phyloP scores from a whole-genome alignment of 2,113 vertebrate genomes.

The Halcyon malimbica region DNA sequence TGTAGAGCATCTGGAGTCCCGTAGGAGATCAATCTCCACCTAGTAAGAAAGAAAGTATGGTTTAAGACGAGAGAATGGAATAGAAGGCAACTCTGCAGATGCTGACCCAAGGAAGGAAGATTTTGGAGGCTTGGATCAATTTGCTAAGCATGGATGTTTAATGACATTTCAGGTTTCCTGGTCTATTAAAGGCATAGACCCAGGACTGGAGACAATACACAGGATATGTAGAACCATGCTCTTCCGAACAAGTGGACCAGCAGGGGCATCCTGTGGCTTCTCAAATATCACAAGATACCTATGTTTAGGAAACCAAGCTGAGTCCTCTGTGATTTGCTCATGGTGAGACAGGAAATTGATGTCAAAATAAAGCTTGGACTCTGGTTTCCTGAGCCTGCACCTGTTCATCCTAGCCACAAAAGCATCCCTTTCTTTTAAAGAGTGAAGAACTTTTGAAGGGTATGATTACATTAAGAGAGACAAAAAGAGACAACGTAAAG shows the following conservation, averaged over 20 bases:
- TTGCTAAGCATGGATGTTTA: neutral
- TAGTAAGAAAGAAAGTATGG: neutral
- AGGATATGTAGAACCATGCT: neutral
- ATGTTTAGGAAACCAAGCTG: neutral
- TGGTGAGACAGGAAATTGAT: slow-evolving; percentile 3
- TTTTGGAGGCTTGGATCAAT: neutral
- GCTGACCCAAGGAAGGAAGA: neutral
- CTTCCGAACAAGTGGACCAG: neutral
- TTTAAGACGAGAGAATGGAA: neutral
- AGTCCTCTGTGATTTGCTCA: neutral
- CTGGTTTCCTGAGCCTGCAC: neutral
- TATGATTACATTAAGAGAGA: neutral
- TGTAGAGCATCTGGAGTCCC: neutral
- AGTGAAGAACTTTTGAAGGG: neutral
- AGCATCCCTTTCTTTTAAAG: neutral
- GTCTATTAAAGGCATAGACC: neutral
- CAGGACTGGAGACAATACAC: neutral
- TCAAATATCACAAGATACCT: neutral
- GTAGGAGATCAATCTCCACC: neutral
- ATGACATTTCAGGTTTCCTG: neutral
- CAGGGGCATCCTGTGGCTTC: neutral
- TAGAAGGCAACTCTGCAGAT: neutral
- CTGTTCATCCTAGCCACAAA: neutral
- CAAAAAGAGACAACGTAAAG: neutral
- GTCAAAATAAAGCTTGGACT: neutral